Conservation (phyloP, 2,888 invertebrate genomes). For the Sisyra terminalis region DNA sequence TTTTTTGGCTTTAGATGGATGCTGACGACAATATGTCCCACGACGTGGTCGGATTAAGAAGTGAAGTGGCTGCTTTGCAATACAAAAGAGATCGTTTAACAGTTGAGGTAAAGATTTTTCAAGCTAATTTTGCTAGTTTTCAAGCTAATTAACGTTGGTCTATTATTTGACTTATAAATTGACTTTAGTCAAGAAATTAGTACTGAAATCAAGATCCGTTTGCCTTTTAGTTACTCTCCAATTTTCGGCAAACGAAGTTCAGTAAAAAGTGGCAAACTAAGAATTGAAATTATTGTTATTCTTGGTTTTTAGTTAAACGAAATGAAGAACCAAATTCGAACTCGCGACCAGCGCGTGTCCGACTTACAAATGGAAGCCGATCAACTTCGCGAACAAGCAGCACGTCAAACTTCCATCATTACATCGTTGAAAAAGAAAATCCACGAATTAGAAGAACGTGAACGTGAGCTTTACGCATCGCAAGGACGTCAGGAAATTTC, state of each 20-base stretch:
- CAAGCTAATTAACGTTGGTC: too few relatives aligned
- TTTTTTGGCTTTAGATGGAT: constrained; percentile 6
- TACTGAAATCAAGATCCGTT: background rate
- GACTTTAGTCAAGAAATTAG: too few relatives aligned
- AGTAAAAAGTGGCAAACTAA: too few relatives aligned
- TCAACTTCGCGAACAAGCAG: constrained; percentile 63
- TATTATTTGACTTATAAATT: too few relatives aligned
- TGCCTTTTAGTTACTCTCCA: background rate
- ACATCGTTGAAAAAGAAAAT: constrained; percentile 64
- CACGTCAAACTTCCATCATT: constrained; percentile 65
- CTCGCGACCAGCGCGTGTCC: constrained; percentile 51
- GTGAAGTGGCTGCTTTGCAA: constrained; percentile 69
- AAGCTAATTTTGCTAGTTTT: background rate
- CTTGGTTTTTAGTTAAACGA: constrained; percentile 42
- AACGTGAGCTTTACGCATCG: constrained; percentile 44
- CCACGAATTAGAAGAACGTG: constrained; percentile 61
- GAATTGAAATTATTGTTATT: background rate
- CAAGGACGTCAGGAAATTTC: constrained; percentile 49
- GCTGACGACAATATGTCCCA: constrained; percentile 25
- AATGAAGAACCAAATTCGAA: constrained; percentile 49
- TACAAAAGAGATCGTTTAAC: constrained; percentile 68
- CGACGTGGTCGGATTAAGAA: constrained; percentile 60
- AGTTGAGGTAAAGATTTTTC: constrained; percentile 38
- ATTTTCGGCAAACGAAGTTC: too few relatives aligned
- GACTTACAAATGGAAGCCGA: constrained; percentile 69